These are phyloP conservation scores for Festucalex cinctus DNA, from an alignment of 2,113 vertebrate species.

Conservation along the genomic window DNA sequence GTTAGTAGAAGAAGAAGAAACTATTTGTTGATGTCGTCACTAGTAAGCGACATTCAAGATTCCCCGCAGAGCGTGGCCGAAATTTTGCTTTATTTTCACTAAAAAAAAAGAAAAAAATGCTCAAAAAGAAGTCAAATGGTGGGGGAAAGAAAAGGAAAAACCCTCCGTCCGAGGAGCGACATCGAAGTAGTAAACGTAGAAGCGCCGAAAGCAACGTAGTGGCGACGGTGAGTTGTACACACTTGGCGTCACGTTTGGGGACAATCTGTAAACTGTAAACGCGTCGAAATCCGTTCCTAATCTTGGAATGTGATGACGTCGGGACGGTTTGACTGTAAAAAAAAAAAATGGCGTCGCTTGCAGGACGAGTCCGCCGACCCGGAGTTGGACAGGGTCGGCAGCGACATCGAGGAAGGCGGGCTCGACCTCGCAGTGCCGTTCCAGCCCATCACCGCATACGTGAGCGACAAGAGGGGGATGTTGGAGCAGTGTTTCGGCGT, in stretches of 20 bases:
- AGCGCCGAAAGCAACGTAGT: constrained; percentile 39
- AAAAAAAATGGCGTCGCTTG: constrained; percentile 8
- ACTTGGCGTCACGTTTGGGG: not conserved
- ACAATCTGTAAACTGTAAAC: not conserved
- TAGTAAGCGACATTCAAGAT: constrained; percentile 1
- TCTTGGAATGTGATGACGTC: not conserved
- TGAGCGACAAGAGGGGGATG: constrained; percentile 85
- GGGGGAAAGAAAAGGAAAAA: constrained; percentile 71
- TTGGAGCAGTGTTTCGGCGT: constrained; percentile 90
- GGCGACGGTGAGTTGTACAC: constrained; percentile 31
- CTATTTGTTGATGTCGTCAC: constrained; percentile 7
- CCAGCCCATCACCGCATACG: constrained; percentile 88
- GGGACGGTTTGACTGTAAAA: not conserved
- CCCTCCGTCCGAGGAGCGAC: constrained; percentile 48
- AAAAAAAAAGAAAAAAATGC: too few relatives aligned
- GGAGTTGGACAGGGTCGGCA: constrained; percentile 78
- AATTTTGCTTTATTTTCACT: not conserved
- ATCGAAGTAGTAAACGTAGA: constrained; percentile 48
- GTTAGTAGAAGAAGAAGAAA: not conserved
- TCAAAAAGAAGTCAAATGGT: constrained; percentile 65
- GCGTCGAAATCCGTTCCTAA: not conserved
- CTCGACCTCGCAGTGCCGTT: constrained; percentile 85
- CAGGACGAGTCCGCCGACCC: constrained; percentile 72
- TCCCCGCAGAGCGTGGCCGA: not conserved
- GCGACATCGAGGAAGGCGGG: constrained; percentile 94